phyloP scores from a whole-genome alignment of 2,797 vertebrate genomes.

The Poecilia velifera region DNA sequence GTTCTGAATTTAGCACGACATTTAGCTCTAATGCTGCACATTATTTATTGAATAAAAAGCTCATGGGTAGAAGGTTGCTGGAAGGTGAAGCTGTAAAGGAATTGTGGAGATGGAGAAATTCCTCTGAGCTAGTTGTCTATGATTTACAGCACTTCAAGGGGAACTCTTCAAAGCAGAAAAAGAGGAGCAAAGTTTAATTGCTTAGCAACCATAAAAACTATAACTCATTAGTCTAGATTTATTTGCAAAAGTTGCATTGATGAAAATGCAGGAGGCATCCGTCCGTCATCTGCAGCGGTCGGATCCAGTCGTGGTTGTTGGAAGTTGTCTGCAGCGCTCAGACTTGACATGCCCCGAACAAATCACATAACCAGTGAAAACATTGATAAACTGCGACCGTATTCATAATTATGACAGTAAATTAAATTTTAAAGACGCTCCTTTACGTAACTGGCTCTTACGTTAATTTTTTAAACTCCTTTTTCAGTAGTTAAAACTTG shows the following conservation, averaged over 20 bases:
- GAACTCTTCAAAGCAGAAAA: slow-evolving; percentile 1
- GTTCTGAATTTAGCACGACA: neutral
- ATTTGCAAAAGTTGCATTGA: neutral
- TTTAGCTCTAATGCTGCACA: neutral
- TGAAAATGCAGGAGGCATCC: neutral
- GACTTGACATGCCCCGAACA: neutral
- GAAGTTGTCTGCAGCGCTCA: neutral
- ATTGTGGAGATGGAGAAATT: neutral
- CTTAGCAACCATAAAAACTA: neutral
- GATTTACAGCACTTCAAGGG: neutral
- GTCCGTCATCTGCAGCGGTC: neutral
- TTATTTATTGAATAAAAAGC: too few relatives aligned
- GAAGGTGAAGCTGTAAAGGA: neutral
- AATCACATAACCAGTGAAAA: neutral
- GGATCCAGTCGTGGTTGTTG: too few relatives aligned
- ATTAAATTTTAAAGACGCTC: neutral
- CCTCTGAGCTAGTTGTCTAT: neutral
- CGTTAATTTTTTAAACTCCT: neutral
- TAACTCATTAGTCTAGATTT: neutral
- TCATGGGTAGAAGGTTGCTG: neutral
- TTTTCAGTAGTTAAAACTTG: neutral
- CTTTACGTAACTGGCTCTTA: neutral
- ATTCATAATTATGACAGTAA: neutral
- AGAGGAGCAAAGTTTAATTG: neutral
- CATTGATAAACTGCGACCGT: neutral